phyloP scores from a whole-genome alignment of 2,888 invertebrate genomes.

The Diadromus collaris region DNA sequence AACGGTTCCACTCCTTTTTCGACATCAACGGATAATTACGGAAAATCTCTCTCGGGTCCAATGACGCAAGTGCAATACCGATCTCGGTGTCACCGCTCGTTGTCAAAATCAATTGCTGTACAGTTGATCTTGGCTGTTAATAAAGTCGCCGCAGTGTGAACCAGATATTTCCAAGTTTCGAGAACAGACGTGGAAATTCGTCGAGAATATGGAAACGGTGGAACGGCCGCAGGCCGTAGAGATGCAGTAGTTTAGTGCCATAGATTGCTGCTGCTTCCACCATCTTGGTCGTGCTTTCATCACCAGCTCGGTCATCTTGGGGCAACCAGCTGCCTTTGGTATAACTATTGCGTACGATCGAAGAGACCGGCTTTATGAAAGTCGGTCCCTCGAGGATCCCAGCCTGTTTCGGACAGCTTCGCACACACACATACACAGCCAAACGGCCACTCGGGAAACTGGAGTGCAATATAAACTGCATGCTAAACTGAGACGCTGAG shows the following conservation, averaged over 20 bases:
- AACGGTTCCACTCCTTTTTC: constrained; percentile 8
- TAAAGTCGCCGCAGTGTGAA: constrained; percentile 31
- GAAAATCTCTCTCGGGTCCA: constrained; percentile 13
- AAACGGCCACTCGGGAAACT: neutral
- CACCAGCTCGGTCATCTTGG: constrained; percentile 20
- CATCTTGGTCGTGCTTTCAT: constrained; percentile 21
- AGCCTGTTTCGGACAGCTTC: constrained; percentile 53
- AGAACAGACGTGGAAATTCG: constrained; percentile 4
- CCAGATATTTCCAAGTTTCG: constrained; percentile 33
- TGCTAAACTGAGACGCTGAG: neutral
- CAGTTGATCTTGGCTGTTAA: constrained; percentile 32
- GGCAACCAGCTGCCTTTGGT: constrained; percentile 24
- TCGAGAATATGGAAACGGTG: constrained; percentile 19
- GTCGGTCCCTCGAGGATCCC: constrained; percentile 11
- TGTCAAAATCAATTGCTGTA: constrained; percentile 6
- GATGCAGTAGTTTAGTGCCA: constrained; percentile 14
- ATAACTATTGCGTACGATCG: constrained; percentile 39
- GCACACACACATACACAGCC: constrained; percentile 5
- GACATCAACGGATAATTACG: constrained; percentile 19
- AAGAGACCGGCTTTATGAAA: constrained; percentile 14
- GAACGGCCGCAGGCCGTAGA: constrained; percentile 5
- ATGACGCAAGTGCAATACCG: neutral
- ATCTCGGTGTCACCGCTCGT: constrained; percentile 2
- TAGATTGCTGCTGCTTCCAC: constrained; percentile 1
- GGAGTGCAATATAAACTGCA: neutral